These are phyloP conservation scores for Pseudomugil gertrudae DNA, from an alignment of 2,797 vertebrate genomes.

Conservation along the genomic window DNA sequence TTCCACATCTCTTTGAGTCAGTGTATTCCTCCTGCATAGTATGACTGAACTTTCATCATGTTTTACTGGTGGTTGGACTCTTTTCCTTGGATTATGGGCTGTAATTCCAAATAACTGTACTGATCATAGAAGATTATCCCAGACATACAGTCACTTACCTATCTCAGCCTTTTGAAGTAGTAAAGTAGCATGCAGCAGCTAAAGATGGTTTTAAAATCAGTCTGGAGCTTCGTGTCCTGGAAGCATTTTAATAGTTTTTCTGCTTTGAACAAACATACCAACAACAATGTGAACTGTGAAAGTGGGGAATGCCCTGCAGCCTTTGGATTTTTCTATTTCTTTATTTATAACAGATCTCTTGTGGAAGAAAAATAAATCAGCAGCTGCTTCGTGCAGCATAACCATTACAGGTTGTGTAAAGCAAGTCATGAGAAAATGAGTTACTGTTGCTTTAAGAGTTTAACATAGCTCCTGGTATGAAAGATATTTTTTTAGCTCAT, in stretches of 20 bases:
- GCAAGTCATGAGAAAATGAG: neutral
- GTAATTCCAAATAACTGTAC: too few relatives aligned
- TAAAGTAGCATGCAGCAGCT: neutral
- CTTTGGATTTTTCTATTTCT: neutral
- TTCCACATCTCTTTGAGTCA: neutral
- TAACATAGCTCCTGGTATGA: neutral
- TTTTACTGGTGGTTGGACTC: neutral
- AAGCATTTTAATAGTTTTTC: neutral
- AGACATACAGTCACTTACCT: neutral
- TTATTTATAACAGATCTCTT: neutral
- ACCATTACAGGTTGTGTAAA: neutral
- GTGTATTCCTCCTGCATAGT: neutral
- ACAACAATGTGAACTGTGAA: neutral
- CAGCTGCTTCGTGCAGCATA: neutral
- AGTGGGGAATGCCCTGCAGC: neutral
- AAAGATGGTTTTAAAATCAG: neutral
- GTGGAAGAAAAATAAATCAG: neutral
- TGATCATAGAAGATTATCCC: neutral
- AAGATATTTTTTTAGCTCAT: neutral
- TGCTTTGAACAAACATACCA: neutral
- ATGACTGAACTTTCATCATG: neutral
- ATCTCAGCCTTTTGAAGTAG: neutral
- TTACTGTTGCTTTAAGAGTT: neutral
- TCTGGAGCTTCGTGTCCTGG: neutral
- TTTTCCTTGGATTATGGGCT: neutral